phyloP scores from a whole-genome alignment of 2,113 vertebrate species.

The Papio anubis region DNA sequence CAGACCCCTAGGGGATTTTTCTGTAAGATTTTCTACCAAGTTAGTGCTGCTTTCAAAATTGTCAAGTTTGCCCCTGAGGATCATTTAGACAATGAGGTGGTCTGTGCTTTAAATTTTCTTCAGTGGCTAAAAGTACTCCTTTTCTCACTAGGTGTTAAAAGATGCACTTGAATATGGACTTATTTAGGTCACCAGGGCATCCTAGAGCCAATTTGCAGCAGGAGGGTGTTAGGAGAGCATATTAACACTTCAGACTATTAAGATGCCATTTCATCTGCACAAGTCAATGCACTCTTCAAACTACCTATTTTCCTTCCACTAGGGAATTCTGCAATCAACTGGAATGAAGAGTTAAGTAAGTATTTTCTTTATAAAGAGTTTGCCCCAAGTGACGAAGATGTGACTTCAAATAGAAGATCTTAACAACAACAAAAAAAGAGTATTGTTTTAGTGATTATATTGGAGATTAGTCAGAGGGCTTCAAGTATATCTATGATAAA shows the following conservation, averaged over 20 bases:
- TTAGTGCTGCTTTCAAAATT: neutral
- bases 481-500: neutral
- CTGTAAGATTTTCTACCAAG: neutral
- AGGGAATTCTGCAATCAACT: conserved; percentile 44
- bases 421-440: neutral
- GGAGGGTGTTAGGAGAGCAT: neutral
- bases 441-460: neutral
- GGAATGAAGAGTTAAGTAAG: conserved; percentile 51
- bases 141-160: neutral
- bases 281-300: neutral
- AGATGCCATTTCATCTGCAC: neutral
- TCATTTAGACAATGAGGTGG: neutral
- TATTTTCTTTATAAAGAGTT: conserved; percentile 46
- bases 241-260: conserved; percentile 47
- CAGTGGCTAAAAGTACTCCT: conserved; percentile 13
- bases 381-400: conserved; percentile 23
- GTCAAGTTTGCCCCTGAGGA: neutral
- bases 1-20: neutral
- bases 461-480: accelerated
- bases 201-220: neutral
- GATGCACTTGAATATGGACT: neutral
- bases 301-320: conserved; percentile 64
- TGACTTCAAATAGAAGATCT: conserved; percentile 37
- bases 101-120: conserved; percentile 48
- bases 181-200: neutral